Evolutionary conservation across 2,888 invertebrate genomes (phyloP).

Genomic region (Cremastobaeus sp.): DNA sequence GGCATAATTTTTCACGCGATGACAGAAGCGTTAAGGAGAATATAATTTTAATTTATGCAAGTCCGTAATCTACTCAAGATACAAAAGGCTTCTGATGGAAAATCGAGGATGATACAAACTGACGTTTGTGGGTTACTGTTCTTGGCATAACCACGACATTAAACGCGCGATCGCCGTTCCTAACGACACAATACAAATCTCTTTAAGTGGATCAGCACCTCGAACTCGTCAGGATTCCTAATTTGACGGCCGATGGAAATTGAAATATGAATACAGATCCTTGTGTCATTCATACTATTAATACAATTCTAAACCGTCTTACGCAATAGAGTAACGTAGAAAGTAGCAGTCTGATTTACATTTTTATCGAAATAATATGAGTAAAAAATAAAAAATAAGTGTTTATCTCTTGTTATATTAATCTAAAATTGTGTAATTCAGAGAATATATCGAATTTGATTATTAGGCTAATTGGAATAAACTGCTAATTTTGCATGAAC

Average conservation of each 20-base stretch:
- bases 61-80: constrained; percentile 33
- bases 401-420: too few relatives aligned
- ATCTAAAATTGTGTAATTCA: too few relatives aligned
- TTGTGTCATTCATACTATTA: constrained; percentile 31
- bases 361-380: too few relatives aligned
- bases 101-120: constrained; percentile 50
- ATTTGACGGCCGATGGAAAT: constrained; percentile 59
- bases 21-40: constrained; percentile 7
- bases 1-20: neutral
- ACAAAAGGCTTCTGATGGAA: constrained; percentile 47
- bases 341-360: too few relatives aligned
- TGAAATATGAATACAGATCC: constrained; percentile 52
- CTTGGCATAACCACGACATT: constrained; percentile 32
- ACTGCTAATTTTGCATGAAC: constrained; percentile 30
- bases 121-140: constrained; percentile 60
- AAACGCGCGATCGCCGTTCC: constrained; percentile 46
- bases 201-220: constrained; percentile 60
- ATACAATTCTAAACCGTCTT: too few relatives aligned
- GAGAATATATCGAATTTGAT: too few relatives aligned
- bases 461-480: too few relatives aligned
- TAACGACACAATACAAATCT: constrained; percentile 65
- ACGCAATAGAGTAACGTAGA: too few relatives aligned
- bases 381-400: too few relatives aligned
- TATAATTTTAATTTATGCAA: constrained; percentile 23
- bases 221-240: constrained; percentile 62